These are phyloP conservation scores for Muricea muricata DNA, from an alignment of 92 coral and sea anemone species.

Conservation along the genomic window DNA sequence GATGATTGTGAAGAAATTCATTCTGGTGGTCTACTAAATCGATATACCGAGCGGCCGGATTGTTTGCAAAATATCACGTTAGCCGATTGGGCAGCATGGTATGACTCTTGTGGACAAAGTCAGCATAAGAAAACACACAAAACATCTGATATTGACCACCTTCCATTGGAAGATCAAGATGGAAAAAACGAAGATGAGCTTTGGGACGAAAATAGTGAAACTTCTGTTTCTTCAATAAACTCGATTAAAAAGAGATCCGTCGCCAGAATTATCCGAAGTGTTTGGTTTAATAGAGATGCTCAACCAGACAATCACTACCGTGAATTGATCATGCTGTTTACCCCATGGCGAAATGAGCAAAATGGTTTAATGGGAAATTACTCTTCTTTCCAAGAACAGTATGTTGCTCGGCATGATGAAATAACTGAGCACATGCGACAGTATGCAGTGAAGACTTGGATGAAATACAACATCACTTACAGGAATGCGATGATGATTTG, in stretches of 20 bases:
- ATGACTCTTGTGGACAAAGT: slow-evolving; percentile 51
- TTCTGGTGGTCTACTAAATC: neutral
- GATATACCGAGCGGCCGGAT: neutral
- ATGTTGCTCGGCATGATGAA: too few relatives aligned
- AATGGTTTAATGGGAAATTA: too few relatives aligned
- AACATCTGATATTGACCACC: neutral
- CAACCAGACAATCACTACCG: too few relatives aligned
- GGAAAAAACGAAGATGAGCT: slow-evolving; percentile 37
- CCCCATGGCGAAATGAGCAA: too few relatives aligned
- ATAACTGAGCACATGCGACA: too few relatives aligned
- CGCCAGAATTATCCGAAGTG: too few relatives aligned
- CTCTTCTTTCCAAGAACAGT: too few relatives aligned
- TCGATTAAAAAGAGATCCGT: neutral
- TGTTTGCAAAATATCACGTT: neutral
- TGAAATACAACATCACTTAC: too few relatives aligned
- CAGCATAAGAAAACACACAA: neutral
- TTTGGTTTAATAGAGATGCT: too few relatives aligned
- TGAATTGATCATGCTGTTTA: too few relatives aligned
- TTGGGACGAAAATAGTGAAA: neutral
- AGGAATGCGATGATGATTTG: neutral
- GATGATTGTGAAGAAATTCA: slow-evolving; percentile 60
- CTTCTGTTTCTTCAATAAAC: neutral
- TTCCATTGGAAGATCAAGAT: slow-evolving; percentile 31
- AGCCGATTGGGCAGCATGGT: slow-evolving; percentile 75
- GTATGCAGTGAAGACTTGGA: too few relatives aligned